Evolutionary conservation across 2,888 invertebrate genomes (phyloP), one percentile per base, ranked within the genome.

Genomic region (Apantesis nais): DNA sequence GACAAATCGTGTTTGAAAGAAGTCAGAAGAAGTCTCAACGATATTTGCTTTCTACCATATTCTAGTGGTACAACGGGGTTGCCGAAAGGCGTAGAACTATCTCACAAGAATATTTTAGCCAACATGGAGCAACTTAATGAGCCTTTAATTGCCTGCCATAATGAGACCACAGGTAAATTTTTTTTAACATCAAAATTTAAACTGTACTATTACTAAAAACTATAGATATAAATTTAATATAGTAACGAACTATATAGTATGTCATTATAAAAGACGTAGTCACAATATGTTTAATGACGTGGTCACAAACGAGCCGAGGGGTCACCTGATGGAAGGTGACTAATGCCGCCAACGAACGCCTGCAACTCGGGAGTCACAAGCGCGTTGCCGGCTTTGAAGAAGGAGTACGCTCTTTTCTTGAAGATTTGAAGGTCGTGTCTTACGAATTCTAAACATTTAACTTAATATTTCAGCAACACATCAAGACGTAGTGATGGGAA

Each of bases 11-110:
- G 94, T 75, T 84, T 96, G 66, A 95, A 92, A 74, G 84, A 93
- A 77, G 93, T 94, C 1, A 89, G 92, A 67, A 87, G 95, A 70
- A 86, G 80, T 63, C 81, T 93, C 0, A 94, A 96, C 37, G 97
- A 97, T 82, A 89, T 97, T 19, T 96, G 96, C 8, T 93, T 97
- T 44, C 83, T 98, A 73, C 98, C 98, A 0, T 98, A 97, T 92
- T 98, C 98, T 0, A 98, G 98, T 84, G 98, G 98, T 0, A 98
- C 98, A 0, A 98, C 98, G 0, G 98, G 98, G 0, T 78, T 97
- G 67, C 97, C 98, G 0, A 98, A 98, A 93, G 97, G 97, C 4
- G 97, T 98, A 0, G 95, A 96, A 82, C 83, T 97, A 0, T 95
- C 97, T 0, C 96, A 97, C 88, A 91, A 84, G 66, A 96, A 96